phyloP scores from a whole-genome alignment of 2,113 vertebrate genomes.

The Zapornia atra region DNA sequence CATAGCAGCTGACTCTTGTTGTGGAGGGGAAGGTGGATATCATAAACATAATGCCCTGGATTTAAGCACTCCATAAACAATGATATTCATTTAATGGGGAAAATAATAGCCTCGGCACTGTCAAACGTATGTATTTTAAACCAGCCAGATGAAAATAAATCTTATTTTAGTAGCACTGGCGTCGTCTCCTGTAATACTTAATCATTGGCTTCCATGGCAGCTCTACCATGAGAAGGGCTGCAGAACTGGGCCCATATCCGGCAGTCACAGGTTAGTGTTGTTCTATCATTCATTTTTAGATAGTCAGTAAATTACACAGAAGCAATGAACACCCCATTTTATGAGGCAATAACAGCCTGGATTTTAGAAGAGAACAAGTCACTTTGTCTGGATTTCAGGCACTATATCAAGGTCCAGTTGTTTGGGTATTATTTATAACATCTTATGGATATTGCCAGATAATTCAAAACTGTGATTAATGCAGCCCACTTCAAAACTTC shows the following conservation, averaged over 20 bases:
- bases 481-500: not conserved
- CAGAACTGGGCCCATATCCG: not conserved
- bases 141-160: not conserved
- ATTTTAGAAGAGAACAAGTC: conserved; percentile 33
- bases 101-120: not conserved
- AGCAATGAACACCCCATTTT: conserved; percentile 26
- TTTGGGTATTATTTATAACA: conserved; percentile 38
- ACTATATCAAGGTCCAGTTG: conserved; percentile 24
- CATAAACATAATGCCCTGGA: not conserved
- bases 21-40: not conserved
- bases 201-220: not conserved
- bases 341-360: conserved; percentile 19
- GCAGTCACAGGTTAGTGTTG: not conserved
- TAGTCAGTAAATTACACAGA: conserved; percentile 34
- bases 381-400: not conserved
- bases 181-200: not conserved
- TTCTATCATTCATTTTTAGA: conserved; percentile 30
- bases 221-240: not conserved
- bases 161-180: not conserved
- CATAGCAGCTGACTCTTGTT: not conserved
- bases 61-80: conserved; percentile 14
- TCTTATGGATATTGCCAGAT: conserved; percentile 5
- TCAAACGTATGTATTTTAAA: not conserved
- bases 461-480: conserved; percentile 2
- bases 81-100: not conserved